Evolutionary conservation across 2,797 vertebrate genomes (phyloP), one percentile per base, ranked within the genome.

Genomic region (Cynodonichthys magdalenae): DNA sequence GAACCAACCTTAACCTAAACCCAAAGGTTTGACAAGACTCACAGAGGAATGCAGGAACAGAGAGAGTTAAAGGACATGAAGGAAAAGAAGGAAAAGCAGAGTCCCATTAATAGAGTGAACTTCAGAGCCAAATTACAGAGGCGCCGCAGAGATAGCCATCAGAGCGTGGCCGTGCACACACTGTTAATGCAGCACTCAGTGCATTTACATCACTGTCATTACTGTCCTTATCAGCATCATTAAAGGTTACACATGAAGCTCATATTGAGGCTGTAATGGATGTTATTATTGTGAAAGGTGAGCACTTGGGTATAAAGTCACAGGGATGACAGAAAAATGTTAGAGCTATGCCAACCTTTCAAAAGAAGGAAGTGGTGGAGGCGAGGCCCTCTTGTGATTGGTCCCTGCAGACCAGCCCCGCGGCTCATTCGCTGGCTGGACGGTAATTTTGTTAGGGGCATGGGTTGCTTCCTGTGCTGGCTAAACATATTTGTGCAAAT

Each of bases 401-500:
- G 91, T 90, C 90, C 89, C 89, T 59, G 72, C 81, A 86, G 88
- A 92, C 82, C 82, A 87, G 87, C 87, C 90, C 87, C 47, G 83
- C 87, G 89, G 90, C 89, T 79, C 84, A 90, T 90, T 91, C 82
- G 91, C 78, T 88, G 85, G 80, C 84, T 76, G 84, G 78, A 80
- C 75, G 18, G 69, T 90, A 91, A 92, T 92, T 89, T 86, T 84
- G 87, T 93, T 92, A 92, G 89, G 82, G 87, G 89, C 85, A 83
- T 5, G 88, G 88, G 89, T 88, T 89, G 88, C 87, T 92, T 92
- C 90, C 92, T 92, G 90, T 90, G 87, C 89, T 90, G 89, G 92
- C 85, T 90, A 89, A 92, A 92, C 90, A 91, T 91, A 88, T 92
- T 88, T 90, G 89, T 89, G 86, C 88, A 91, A 92, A 92, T 90